These are phyloP conservation scores for Cryptocephalus moraei DNA, from an alignment of 2,888 invertebrate species.

Conservation along the genomic window DNA sequence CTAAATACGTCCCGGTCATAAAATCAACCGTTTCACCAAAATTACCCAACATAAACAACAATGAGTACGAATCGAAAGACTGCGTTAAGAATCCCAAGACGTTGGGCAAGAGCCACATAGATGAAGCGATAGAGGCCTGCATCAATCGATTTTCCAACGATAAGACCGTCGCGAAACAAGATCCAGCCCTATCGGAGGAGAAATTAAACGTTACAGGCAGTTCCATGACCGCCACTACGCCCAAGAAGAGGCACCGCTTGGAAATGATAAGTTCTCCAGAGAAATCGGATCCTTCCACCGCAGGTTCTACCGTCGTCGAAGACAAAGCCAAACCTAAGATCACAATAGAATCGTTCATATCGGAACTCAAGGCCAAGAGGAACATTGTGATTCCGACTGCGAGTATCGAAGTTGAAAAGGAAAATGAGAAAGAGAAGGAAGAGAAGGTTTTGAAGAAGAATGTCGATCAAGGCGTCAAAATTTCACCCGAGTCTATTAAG, in stretches of 20 bases:
- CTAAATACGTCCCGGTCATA: conserved; percentile 14
- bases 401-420: conserved; percentile 1
- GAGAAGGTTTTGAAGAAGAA: conserved; percentile 5
- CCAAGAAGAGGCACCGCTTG: conserved; percentile 62
- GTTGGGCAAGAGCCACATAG: conserved; percentile 35
- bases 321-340: conserved; percentile 24
- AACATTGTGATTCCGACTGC: conserved; percentile 19
- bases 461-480: conserved; percentile 27
- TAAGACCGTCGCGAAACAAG: conserved; percentile 17
- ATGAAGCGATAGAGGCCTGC: conserved; percentile 47
- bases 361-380: conserved; percentile 33
- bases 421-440: conserved; percentile 19
- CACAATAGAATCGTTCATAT: conserved; percentile 30
- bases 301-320: conserved; percentile 11
- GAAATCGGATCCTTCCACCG: conserved; percentile 4
- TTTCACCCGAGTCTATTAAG: conserved; percentile 22
- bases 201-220: conserved; percentile 13
- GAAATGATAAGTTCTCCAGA: conserved; percentile 45
- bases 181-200: conserved; percentile 15
- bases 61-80: conserved; percentile 22
- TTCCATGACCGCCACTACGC: conserved; percentile 46
- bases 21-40: conserved; percentile 17
- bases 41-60: conserved; percentile 26
- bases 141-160: conserved; percentile 38
- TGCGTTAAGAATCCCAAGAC: conserved; percentile 7